Evolutionary conservation across 1,140 invertebrate species (phyloP), one percentile per base, ranked within the genome.

Genomic region (Scaptodrosophila lebanonensis): DNA sequence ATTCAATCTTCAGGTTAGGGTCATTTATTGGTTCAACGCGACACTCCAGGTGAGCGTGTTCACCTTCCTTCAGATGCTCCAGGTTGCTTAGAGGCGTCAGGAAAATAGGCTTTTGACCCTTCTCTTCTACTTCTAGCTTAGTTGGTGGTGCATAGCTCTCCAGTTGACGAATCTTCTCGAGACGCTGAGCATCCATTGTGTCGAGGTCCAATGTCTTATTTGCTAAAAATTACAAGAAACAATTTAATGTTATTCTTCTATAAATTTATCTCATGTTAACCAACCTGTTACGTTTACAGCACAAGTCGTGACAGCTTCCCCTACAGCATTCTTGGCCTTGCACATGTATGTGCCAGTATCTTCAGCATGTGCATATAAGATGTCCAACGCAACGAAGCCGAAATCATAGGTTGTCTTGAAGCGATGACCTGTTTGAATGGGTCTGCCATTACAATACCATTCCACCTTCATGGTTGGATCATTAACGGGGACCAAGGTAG

Each of bases 281-380:
- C 90, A 89, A 94, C 94, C 93, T 87, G 94, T 91, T 52, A 97
- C 93, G 83, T 91, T 91, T 40, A 97, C 93, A 50, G 92, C 92
- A 86, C 94, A 94, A 57, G 95, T 97, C 47, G 96, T 97, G 27
- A 96, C 92, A 67, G 95, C 96, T 91, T 97, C 95, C 62, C 97
- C 97, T 53, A 93, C 92, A 22, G 92, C 91, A 88, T 99, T 99
- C 57, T 92, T 95, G 25, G 97, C 97, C 88, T 93, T 93, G 88
- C 96, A 98, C 91, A 96, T 96, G 86, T 98, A 99, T 44, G 95
- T 96, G 38, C 96, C 95, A 32, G 94, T 94, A 85, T 98, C 97
- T 90, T 98, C 97, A 27, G 95, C 92, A 88, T 97, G 98, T 32
- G 95, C 95, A 88, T 98, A 98, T n/a, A 98, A 88, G 72, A 99